Evolutionary conservation across 2,888 invertebrate species (phyloP).

Genomic region (Tachina grossa): DNA sequence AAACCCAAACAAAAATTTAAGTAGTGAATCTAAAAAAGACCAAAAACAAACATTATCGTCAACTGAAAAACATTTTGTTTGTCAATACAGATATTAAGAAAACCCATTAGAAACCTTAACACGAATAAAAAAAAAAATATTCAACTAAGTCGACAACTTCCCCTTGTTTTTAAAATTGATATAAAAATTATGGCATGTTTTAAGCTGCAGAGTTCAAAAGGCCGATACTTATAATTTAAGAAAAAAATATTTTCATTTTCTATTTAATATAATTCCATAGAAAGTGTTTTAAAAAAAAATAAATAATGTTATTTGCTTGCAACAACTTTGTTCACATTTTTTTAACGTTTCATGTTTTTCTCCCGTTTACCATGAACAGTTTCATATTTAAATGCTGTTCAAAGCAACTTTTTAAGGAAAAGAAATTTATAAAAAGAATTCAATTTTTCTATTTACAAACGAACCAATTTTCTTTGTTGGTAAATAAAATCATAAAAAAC

Average conservation of each 20-base stretch:
- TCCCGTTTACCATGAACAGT: background rate
- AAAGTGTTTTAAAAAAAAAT: background rate
- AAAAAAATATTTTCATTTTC: background rate
- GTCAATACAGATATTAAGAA: too few relatives aligned
- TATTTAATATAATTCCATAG: background rate
- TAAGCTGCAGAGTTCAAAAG: too few relatives aligned
- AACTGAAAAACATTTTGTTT: too few relatives aligned
- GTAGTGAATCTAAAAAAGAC: too few relatives aligned
- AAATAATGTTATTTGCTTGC: background rate
- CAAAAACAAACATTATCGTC: too few relatives aligned
- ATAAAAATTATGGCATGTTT: too few relatives aligned
- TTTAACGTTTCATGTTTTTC: background rate
- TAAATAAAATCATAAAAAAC: slow-evolving; percentile 15
- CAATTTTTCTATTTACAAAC: slow-evolving; percentile 32
- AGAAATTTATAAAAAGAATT: slow-evolving; percentile 22
- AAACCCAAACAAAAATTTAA: too few relatives aligned
- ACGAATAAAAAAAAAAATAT: too few relatives aligned
- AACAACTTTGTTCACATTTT: background rate
- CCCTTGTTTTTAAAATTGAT: too few relatives aligned
- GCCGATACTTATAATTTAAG: too few relatives aligned
- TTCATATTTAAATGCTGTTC: slow-evolving; percentile 13
- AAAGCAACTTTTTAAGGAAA: slow-evolving; percentile 1
- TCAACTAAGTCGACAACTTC: too few relatives aligned
- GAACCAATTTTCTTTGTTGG: slow-evolving; percentile 26
- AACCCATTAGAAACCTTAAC: too few relatives aligned